These are phyloP conservation scores for Thecocarcelia acutangulata DNA, from an alignment of 2,888 invertebrate genomes.

Conservation along the genomic window DNA sequence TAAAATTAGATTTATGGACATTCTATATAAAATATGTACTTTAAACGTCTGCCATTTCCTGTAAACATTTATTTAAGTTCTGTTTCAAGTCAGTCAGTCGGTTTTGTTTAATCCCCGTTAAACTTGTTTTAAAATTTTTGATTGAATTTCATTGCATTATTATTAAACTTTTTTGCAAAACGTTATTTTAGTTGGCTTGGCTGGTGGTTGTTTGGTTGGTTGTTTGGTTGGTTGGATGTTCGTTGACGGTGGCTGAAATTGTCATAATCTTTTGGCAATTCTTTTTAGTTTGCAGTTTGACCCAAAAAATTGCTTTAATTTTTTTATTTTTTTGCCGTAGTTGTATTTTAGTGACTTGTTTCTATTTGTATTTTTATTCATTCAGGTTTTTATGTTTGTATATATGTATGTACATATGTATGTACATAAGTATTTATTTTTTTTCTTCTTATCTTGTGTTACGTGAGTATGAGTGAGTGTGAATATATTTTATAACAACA, in stretches of 20 bases:
- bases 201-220: too few relatives aligned
- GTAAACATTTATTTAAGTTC: slow-evolving; percentile 11
- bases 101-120: slow-evolving; percentile 41
- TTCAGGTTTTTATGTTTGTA: slow-evolving; percentile 22
- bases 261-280: slow-evolving; percentile 59
- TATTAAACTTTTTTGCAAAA: slow-evolving; percentile 24
- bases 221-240: background rate
- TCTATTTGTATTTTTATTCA: slow-evolving; percentile 47
- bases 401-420: background rate
- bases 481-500: slow-evolving; percentile 39
- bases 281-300: slow-evolving; percentile 58
- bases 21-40: too few relatives aligned
- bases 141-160: slow-evolving; percentile 29
- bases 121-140: slow-evolving; percentile 54
- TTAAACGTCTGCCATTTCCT: too few relatives aligned
- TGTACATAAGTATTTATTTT: background rate
- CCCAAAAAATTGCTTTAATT: slow-evolving; percentile 52
- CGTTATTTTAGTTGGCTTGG: background rate
- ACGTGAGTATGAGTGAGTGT: slow-evolving; percentile 22
- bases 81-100: background rate
- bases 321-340: slow-evolving; percentile 19
- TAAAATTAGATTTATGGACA: too few relatives aligned
- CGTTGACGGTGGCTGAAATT: slow-evolving; percentile 24
- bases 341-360: slow-evolving; percentile 33
- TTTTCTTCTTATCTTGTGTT: slow-evolving; percentile 50